Evolutionary conservation across 1,140 invertebrate genomes (phyloP), one percentile per base, ranked within the genome.

Genomic region (Ephestia elutella): DNA sequence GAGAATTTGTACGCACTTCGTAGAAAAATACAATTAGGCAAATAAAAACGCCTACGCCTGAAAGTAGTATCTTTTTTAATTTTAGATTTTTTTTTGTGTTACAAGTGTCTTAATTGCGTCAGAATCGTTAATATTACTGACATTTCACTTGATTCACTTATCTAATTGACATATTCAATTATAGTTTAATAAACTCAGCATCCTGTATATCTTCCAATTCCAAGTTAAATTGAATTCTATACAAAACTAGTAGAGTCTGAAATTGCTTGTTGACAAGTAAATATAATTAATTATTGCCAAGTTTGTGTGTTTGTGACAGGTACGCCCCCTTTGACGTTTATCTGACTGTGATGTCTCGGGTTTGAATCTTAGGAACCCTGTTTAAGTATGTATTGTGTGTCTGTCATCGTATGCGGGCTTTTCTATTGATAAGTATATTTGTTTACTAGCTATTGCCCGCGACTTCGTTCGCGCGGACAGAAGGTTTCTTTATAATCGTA

Each of bases 261-360:
- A 44, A 44, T 44, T 5, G 38, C 5, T 44, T 44, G 38, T n/a
- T 2, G 2, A 15, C 0, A 44, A 44, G n/a, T 44, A 15, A 44
- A 15, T 15, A 44, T 9, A 44, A 15, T 44, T 44, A 44, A 44
- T 44, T 44, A 44, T 44, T 15, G 10, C 15, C 38, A 44, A 44
- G 38, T 44, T 17, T 44, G 38, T 44, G 15, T 44, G 38, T 44
- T 44, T 44, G 15, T 44, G 38, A 44, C 38, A 44, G 38, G 38
- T 44, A 44, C 38, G 38, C 38, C 38, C 38, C 38, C 38, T 17
- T 17, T 44, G 38, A n/a, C 38, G 38, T 44, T 44, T 44, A 15
- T 44, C 38, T 44, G 38, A 44, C 4, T 44, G 38, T 44, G 38
- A 44, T 44, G 38, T 44, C 38, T 44, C 15, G 38, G 38, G 38